A percentile compares a stretch with the other conserved stretches of the same genome.
Conservation (phyloP, 2,888 invertebrate genomes). For the Cataglyphis livida region DNA sequence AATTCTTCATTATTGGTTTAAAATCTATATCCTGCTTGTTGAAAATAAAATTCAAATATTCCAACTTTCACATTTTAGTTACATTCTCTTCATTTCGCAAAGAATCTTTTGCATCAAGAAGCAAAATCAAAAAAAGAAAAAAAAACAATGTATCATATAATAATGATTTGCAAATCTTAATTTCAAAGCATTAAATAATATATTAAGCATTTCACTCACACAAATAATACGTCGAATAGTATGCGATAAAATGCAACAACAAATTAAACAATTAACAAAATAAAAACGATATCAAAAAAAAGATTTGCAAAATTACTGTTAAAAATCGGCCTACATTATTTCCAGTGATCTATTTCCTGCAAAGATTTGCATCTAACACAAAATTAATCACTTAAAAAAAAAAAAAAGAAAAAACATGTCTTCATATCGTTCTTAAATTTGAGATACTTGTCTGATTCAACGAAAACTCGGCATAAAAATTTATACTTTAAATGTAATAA, state of each 20-base stretch:
- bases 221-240: not conserved
- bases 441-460: not conserved
- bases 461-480: not conserved
- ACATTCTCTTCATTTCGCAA: not conserved
- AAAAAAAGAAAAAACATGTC: not conserved
- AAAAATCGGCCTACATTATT: not conserved
- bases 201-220: not conserved
- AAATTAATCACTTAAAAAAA: not conserved
- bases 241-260: not conserved
- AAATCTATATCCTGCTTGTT: not conserved
- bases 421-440: not conserved
- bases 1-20: not conserved
- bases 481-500: not conserved
- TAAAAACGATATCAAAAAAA: not conserved
- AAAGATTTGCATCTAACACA: not conserved
- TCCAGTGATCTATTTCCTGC: not conserved
- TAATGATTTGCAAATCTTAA: not conserved
- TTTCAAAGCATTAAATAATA: not conserved
- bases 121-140: not conserved
- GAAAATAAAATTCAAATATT: constrained; percentile 2
- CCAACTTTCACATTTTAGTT: not conserved
- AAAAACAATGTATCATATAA: not conserved
- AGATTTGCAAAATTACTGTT: not conserved
- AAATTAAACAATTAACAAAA: not conserved
- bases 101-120: not conserved